These are phyloP conservation scores for Smutsia gigantea DNA, from an alignment of 2,797 vertebrate species.

Conservation along the genomic window DNA sequence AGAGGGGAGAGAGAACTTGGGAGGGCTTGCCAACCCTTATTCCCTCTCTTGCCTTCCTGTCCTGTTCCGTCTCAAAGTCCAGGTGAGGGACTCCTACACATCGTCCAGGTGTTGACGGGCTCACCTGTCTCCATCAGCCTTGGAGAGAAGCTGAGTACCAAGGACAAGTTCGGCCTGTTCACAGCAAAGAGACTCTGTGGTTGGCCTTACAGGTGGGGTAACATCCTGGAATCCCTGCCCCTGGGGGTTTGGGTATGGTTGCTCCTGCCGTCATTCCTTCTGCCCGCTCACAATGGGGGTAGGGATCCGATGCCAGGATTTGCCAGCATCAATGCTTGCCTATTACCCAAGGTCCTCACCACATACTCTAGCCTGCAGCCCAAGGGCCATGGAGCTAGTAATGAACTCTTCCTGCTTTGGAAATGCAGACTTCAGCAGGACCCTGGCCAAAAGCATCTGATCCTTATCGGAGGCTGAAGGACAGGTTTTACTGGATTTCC, in stretches of 20 bases:
- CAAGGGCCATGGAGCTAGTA: background rate
- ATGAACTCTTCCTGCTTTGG: background rate
- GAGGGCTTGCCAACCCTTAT: background rate
- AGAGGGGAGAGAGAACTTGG: background rate
- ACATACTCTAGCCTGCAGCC: background rate
- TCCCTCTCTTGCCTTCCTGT: background rate
- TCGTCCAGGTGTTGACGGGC: background rate
- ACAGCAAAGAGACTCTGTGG: background rate
- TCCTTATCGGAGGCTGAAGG: constrained; percentile 50
- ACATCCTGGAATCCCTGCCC: background rate
- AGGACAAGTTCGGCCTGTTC: background rate
- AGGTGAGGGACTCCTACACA: background rate
- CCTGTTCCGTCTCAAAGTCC: background rate
- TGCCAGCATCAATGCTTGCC: background rate
- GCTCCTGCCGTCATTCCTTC: background rate
- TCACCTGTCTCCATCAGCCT: background rate
- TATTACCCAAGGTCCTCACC: background rate
- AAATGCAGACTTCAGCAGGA: background rate
- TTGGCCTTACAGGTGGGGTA: background rate
- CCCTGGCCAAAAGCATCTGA: constrained; percentile 1
- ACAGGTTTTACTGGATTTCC: constrained; percentile 48
- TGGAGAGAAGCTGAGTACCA: background rate
- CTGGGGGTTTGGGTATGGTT: background rate
- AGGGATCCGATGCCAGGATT: background rate
- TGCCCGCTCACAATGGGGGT: background rate